Conservation (phyloP, 2,888 invertebrate genomes). For the Ecdyonurus torrentis region DNA sequence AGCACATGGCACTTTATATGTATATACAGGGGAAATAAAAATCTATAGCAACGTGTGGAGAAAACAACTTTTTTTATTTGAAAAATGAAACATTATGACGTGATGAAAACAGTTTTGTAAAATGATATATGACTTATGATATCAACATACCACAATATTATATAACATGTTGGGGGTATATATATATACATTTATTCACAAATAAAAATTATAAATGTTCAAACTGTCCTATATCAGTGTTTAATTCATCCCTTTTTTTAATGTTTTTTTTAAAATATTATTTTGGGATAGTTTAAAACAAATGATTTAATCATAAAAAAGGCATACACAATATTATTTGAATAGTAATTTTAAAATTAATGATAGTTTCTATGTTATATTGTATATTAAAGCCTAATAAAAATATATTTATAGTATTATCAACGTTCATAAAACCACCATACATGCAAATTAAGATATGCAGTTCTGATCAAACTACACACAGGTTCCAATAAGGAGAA, state of each 20-base stretch:
- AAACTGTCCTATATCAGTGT: too few relatives aligned
- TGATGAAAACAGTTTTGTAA: constrained; percentile 2
- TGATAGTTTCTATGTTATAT: too few relatives aligned
- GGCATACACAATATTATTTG: background rate
- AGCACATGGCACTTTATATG: too few relatives aligned
- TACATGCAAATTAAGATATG: too few relatives aligned
- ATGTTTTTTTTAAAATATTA: background rate
- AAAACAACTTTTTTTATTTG: background rate
- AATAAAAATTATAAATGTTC: background rate
- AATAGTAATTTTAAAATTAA: too few relatives aligned
- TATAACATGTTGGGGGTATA: background rate
- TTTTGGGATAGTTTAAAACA: background rate
- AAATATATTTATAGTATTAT: too few relatives aligned
- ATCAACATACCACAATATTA: background rate
- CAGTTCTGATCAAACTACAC: too few relatives aligned
- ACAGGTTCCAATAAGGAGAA: too few relatives aligned
- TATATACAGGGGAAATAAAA: too few relatives aligned
- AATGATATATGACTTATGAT: constrained; percentile 1
- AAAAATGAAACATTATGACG: background rate
- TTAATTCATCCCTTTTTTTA: too few relatives aligned
- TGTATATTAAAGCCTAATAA: too few relatives aligned
- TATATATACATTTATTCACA: background rate
- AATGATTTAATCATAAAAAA: background rate
- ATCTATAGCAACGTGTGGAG: background rate
- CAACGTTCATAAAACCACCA: too few relatives aligned